Percentiles rank a stretch among this genome's conserved stretches.
phyloP scores from a whole-genome alignment of 2,797 vertebrate species.

The Notoglanidium macrostoma region DNA sequence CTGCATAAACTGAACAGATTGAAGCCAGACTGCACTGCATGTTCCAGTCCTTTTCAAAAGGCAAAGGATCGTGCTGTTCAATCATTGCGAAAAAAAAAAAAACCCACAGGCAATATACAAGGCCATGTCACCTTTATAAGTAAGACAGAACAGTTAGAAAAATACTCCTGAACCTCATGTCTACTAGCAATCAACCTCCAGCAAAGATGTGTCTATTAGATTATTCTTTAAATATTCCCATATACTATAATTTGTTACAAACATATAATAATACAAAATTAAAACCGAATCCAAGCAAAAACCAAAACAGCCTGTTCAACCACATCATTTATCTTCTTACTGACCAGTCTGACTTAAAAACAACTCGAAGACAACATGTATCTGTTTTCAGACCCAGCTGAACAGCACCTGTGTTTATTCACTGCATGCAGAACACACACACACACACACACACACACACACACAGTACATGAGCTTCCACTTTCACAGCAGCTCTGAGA shows the following conservation, averaged over 20 bases:
- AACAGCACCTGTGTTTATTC: constrained; percentile 53
- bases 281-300: background rate
- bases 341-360: constrained; percentile 24
- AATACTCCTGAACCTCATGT: background rate
- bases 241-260: background rate
- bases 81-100: background rate
- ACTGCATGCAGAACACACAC: constrained; percentile 9
- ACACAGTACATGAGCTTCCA: background rate
- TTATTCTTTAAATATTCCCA: background rate
- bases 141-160: background rate
- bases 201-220: background rate
- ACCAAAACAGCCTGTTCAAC: background rate
- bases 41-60: constrained; percentile 30
- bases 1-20: constrained; percentile 4
- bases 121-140: constrained; percentile 10
- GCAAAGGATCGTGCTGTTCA: constrained; percentile 13
- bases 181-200: background rate
- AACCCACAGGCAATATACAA: background rate
- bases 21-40: background rate
- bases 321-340: background rate
- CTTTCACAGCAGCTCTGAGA: constrained; percentile 20
- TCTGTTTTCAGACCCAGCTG: background rate
- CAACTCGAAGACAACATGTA: constrained; percentile 20
- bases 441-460: constrained; percentile 24
- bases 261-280: background rate